Base-by-base conservation (phyloP, 2,888 invertebrate genomes). In the Drosophila sordidula region DNA sequence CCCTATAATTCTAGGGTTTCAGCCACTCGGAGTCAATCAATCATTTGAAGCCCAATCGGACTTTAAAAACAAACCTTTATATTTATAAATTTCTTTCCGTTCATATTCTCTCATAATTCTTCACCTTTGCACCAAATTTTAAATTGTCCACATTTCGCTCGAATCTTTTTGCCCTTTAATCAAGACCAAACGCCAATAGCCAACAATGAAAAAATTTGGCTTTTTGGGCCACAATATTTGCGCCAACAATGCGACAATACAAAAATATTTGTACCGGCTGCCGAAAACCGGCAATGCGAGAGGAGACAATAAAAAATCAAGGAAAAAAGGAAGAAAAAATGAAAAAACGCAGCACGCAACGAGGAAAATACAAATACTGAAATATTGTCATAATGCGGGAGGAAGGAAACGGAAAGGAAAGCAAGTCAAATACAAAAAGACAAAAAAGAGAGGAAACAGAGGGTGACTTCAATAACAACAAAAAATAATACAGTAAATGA, bases 361-460 rank as follows among this genome's bases (percentile, higher is more conserved):
- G 62, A 49, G 45, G 50, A 70, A 70, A 76, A 61, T 44, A 64
- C 61, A 76, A 76, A 81, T 58, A 32, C 39, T 32, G 46, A 81
- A 84, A 67, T 80, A 81, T 80, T 79, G 71, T 68, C 66, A 74
- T 73, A 78, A 71, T 69, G 47, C 32, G 18, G 8, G 22, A 12
- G 16, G 39, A 47, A 18, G 29, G 36, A 42, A 54, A 66, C 45
- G 56, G 54, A 59, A 77, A 69, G 45, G 52, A 59, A 75, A 71
- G 52, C 64, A 68, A 76, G 80, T 66, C 74, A 74, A 78, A 62
- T 42, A 29, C 6, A 56, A 45, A 32, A 44, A 47, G 12, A 58
- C 16, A 57, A 49, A 36, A 50, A 11, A 14, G 39, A 25, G 16
- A 54, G 42, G 34, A 36, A 38, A n/a, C 45, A 38, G 32, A 42